Evolutionary conservation across 2,888 invertebrate species (phyloP).

Genomic region (Chamaedrilus cognettii): DNA sequence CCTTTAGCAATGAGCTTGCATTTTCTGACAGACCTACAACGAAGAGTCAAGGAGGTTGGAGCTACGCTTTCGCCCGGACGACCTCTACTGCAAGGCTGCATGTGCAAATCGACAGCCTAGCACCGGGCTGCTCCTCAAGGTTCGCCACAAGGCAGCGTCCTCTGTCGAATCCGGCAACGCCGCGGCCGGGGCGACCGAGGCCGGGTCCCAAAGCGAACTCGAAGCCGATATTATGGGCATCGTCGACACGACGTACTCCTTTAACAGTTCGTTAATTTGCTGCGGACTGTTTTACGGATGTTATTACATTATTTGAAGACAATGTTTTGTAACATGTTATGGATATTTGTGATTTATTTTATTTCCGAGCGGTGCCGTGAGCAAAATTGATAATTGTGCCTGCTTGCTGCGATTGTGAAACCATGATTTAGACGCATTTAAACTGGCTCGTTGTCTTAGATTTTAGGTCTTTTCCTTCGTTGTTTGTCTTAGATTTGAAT

Average conservation of each 20-base stretch:
- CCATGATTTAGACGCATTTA: too few species aligned
- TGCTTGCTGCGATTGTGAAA: too few species aligned
- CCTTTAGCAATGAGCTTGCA: too few species aligned
- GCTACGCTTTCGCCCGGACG: conserved; percentile 77
- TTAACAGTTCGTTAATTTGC: conserved; percentile 61
- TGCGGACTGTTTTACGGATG: conserved; percentile 10
- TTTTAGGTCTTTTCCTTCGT: too few species aligned
- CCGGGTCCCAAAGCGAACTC: conserved; percentile 21
- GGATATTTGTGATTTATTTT: background rate
- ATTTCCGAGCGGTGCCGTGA: too few species aligned
- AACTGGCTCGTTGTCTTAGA: too few species aligned
- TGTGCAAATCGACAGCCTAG: conserved; percentile 71
- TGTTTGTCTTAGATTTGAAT: too few species aligned
- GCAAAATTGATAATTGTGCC: too few species aligned
- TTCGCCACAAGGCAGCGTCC: conserved; percentile 53
- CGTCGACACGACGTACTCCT: conserved; percentile 57
- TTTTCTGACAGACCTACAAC: conserved; percentile 64
- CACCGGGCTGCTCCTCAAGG: conserved; percentile 74
- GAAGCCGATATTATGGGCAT: conserved; percentile 58
- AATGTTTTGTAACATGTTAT: background rate
- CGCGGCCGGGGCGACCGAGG: background rate
- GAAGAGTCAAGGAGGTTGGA: conserved; percentile 71
- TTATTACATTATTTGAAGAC: background rate
- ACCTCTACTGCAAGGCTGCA: conserved; percentile 77
- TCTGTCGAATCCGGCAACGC: background rate